These are phyloP conservation scores for Mesocentrotus franciscanus DNA, from an alignment of 53 echinoderm and acorn worm genomes.

Conservation along the genomic window DNA sequence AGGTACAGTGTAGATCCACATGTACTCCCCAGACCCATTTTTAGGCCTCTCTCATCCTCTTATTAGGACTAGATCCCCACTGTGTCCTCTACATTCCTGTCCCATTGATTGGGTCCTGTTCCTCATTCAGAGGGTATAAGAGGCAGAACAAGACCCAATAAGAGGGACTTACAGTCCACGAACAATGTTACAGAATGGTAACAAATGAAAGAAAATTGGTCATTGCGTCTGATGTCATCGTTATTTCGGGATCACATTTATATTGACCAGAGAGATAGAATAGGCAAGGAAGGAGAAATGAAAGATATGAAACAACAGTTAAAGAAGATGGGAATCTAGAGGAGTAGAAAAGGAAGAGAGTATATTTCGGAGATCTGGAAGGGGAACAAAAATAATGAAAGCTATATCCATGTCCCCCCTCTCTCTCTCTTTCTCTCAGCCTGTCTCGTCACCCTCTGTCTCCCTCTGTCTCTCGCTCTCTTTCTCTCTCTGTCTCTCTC, in stretches of 20 bases:
- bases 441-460: not conserved
- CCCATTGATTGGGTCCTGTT: conserved; percentile 27
- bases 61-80: conserved; percentile 25
- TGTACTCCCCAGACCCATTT: not conserved
- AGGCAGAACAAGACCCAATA: not conserved
- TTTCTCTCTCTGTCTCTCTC: not conserved
- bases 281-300: not conserved
- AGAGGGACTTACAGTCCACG: conserved; percentile 3
- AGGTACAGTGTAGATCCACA: not conserved
- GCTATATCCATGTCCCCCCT: not conserved
- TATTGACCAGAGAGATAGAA: not conserved
- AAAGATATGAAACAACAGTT: not conserved
- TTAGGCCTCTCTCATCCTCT: conserved; percentile 41
- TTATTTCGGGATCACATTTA: not conserved
- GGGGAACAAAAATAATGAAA: not conserved
- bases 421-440: not conserved
- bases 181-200: conserved; percentile 15
- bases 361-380: not conserved
- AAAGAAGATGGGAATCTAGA: not conserved
- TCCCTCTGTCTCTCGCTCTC: not conserved
- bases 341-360: not conserved
- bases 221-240: not conserved
- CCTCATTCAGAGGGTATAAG: not conserved
- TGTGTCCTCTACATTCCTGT: conserved; percentile 34
- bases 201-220: not conserved